Conservation (phyloP, 2,113 vertebrate species). For the Ptyas mucosa region DNA sequence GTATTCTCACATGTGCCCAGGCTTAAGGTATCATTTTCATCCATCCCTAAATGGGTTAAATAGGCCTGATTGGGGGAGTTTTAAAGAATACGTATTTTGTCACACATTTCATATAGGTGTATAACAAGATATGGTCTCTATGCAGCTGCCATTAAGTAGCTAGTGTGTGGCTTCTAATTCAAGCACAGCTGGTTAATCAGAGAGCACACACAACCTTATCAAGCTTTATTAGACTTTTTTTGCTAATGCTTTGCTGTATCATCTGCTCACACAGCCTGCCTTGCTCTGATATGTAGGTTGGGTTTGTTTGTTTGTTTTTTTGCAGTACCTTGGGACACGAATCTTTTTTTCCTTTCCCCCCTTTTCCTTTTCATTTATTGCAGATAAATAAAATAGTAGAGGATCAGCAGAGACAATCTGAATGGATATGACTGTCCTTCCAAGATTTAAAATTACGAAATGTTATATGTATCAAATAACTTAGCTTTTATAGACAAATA, state of each 20-base stretch:
- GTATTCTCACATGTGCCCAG: background rate
- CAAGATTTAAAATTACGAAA: background rate
- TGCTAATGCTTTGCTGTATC: background rate
- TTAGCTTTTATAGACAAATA: background rate
- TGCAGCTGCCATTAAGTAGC: conserved; percentile 2
- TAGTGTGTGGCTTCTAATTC: fast-evolving
- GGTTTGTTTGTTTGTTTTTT: fast-evolving
- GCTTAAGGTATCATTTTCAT: background rate
- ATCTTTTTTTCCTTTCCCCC: conserved; percentile 16
- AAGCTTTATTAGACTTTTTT: background rate
- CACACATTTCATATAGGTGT: background rate
- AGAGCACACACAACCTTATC: background rate
- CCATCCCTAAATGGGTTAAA: background rate
- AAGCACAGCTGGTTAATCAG: background rate
- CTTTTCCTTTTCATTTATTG: conserved; percentile 24
- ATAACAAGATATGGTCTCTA: fast-evolving
- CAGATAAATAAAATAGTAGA: background rate
- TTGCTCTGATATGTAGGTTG: background rate
- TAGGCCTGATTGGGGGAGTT: background rate
- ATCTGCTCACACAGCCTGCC: background rate
- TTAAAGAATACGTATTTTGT: background rate
- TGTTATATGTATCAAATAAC: background rate
- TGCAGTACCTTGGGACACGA: fast-evolving
- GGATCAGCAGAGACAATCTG: background rate
- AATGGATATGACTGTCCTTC: background rate